phyloP scores from a whole-genome alignment of 92 coral and sea anemone genomes.

The Metridium senile region DNA sequence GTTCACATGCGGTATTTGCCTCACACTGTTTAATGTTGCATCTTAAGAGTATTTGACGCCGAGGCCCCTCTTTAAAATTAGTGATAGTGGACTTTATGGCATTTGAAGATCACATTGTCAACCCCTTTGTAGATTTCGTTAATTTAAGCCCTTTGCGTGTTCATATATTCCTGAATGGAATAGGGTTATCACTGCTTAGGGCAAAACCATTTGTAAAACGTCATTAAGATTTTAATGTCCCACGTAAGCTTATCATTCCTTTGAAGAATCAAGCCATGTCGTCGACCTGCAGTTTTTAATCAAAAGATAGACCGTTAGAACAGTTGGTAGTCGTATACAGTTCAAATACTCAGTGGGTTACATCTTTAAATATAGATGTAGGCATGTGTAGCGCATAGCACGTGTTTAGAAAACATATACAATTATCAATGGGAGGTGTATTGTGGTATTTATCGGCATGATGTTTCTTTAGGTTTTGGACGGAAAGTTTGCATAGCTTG shows the following conservation, averaged over 20 bases:
- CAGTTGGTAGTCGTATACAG: neutral
- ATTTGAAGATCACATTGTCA: conserved; percentile 11
- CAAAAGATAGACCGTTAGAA: neutral
- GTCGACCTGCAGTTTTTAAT: neutral
- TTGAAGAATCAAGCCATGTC: neutral
- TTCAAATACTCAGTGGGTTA: conserved; percentile 1
- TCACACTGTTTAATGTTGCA: neutral
- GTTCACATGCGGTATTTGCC: neutral
- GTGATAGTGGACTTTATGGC: neutral
- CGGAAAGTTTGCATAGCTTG: neutral
- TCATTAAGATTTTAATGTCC: conserved; percentile 3
- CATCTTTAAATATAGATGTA: neutral
- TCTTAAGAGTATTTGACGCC: neutral
- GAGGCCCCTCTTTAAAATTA: conserved; percentile 8
- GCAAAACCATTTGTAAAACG: neutral
- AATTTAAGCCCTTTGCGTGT: neutral
- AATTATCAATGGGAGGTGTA: neutral
- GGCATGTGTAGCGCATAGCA: neutral
- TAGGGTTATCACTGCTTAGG: conserved; percentile 4
- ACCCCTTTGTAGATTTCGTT: neutral
- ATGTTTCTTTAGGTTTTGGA: neutral
- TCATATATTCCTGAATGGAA: neutral
- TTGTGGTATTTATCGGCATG: neutral
- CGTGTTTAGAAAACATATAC: neutral
- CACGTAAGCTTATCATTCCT: neutral